phyloP scores from a whole-genome alignment of 2,113 vertebrate genomes.

The Crotalus tigris region DNA sequence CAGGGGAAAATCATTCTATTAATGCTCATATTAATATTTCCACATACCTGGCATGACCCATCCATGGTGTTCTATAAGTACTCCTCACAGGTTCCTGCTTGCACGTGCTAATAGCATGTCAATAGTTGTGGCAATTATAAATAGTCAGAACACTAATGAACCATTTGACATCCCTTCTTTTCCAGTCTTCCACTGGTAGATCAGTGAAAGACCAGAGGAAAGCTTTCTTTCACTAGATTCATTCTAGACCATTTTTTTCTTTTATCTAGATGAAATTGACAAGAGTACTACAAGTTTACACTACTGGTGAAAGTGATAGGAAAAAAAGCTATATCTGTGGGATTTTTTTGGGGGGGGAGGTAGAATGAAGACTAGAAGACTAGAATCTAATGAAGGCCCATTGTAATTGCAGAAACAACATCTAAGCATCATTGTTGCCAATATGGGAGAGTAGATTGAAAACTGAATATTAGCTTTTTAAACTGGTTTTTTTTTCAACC shows the following conservation, averaged over 20 bases:
- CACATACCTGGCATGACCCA: background rate
- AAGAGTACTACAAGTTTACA: background rate
- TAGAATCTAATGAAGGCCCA: background rate
- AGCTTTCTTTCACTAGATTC: background rate
- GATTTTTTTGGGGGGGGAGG: background rate
- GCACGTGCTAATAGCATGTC: background rate
- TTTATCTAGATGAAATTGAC: background rate
- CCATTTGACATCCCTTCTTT: background rate
- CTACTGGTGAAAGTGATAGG: background rate
- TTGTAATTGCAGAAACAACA: background rate
- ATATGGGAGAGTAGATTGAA: background rate
- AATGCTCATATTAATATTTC: background rate
- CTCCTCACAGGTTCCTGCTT: background rate
- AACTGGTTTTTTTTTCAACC: background rate
- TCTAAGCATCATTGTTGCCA: background rate
- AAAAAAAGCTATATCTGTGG: background rate
- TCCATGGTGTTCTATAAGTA: background rate
- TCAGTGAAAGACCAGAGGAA: background rate
- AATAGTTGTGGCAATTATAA: background rate
- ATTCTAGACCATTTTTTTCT: background rate
- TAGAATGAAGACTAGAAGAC: background rate
- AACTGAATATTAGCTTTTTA: background rate
- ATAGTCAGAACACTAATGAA: background rate
- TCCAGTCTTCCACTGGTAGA: background rate
- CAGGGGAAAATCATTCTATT: background rate